Evolutionary conservation across 64 coral and sea anemone species (phyloP).

Genomic region (Trachythela sp.): DNA sequence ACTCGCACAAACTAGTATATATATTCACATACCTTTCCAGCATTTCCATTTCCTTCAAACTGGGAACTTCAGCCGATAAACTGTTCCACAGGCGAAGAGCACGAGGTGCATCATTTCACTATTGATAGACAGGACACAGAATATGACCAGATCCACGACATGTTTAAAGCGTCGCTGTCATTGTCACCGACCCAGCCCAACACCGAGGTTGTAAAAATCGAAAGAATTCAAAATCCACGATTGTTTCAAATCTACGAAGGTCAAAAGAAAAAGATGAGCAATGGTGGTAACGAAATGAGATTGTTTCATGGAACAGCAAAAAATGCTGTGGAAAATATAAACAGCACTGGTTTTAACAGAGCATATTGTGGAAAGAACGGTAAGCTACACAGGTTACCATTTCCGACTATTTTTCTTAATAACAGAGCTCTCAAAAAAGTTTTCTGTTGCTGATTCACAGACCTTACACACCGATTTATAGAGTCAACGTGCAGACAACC

Average conservation of each 20-base stretch:
- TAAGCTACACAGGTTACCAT: not conserved
- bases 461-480: too few relatives aligned
- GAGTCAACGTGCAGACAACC: too few relatives aligned
- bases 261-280: conserved; percentile 13
- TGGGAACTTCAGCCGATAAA: not conserved
- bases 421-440: too few relatives aligned
- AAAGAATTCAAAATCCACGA: conserved; percentile 49
- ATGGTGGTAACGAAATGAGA: conserved; percentile 21
- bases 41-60: not conserved
- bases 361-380: conserved; percentile 53
- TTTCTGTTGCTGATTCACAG: too few relatives aligned
- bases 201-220: conserved; percentile 2
- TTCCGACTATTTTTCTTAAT: too few relatives aligned
- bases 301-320: conserved; percentile 46
- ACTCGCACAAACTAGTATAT: too few relatives aligned
- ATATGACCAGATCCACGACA: not conserved
- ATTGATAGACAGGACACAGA: not conserved
- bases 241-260: conserved; percentile 7
- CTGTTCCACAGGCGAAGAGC: not conserved
- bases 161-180: not conserved
- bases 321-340: conserved; percentile 3
- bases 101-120: not conserved
- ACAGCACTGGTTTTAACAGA: conserved; percentile 39
- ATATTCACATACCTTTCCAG: not conserved
- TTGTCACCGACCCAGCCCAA: not conserved